phyloP scores from a whole-genome alignment of 2,888 invertebrate genomes.

The Thymelicus acteon region DNA sequence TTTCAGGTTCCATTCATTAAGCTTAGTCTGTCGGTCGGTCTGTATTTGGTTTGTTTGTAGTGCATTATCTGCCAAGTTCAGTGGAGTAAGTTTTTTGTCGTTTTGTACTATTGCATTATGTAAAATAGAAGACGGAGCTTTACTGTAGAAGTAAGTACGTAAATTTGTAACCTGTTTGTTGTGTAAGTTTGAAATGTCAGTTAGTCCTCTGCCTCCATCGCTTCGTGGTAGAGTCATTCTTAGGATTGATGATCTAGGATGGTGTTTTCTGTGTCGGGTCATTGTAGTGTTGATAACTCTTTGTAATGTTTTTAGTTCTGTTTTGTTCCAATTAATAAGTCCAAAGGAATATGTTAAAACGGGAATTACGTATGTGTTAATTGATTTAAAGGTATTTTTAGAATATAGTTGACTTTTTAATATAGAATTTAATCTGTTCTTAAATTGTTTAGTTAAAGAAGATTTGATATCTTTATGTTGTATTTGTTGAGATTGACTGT shows the following conservation, averaged over 20 bases:
- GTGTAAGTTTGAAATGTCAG: conserved; percentile 32
- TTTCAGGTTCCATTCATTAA: conserved; percentile 20
- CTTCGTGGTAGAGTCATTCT: neutral
- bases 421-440: neutral
- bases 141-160: conserved; percentile 20
- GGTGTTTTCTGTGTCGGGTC: neutral
- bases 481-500: neutral
- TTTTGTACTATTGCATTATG: conserved; percentile 48
- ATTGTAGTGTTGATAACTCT: neutral
- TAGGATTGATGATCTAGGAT: neutral
- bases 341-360: conserved; percentile 31
- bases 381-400: neutral
- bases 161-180: conserved; percentile 23
- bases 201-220: conserved; percentile 30
- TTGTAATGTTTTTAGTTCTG: conserved; percentile 6
- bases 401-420: neutral
- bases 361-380: conserved; percentile 25
- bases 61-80: neutral
- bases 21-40: conserved; percentile 6
- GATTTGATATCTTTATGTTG: neutral
- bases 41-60: neutral
- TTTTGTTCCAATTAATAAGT: conserved; percentile 25
- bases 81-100: conserved; percentile 8
- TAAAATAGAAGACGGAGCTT: conserved; percentile 6
- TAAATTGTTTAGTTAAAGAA: neutral